Base-by-base conservation (phyloP, 2,797 vertebrate species). In the Dromococcyx pavoninus region DNA sequence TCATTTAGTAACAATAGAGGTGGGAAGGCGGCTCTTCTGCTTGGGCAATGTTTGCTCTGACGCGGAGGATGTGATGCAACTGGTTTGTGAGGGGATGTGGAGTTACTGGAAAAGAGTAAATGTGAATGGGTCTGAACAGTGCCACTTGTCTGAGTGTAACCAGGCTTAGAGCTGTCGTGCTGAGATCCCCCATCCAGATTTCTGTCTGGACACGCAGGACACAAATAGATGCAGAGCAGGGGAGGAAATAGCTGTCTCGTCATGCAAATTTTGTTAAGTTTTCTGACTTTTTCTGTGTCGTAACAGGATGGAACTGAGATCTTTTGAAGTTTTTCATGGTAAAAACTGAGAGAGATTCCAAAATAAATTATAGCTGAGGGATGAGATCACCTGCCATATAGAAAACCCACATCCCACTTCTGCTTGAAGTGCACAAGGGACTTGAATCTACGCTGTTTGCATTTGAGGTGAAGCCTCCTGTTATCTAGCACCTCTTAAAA, bases 1-100 rank as follows among this genome's bases (percentile, higher is more conserved):
- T 85, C 19, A 3, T 48, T 65, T 32, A 21, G 39, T 18, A 71
- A 58, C 72, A 78, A 65, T 8, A 24, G 66, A 74, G 83, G 39
- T 58, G 83, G 66, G 27, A 39, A 57, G 61, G 56, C 2, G 35
- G 43, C 57, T 15, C 66, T 24, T 28, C 33, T 27, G 43, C 71
- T 77, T 74, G 79, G 78, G 86, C 78, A 92, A 24, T 4, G 60
- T 48, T 81, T 60, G 88, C 76, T 74, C 27, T 71, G 80, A 66
- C 9, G 7, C 48, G 62, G 62, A 88, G 85, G 91, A 71, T 86
- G 81, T 88, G 91, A 86, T 74, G 88, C 78, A 95, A 89, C 39
- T 77, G 72, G 25, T 66, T 62, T 28, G 57, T 81, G 39, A 92
- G 80, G n/a, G n/a, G n/a, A 54, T 46, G 33, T 70, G 66, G 75